Percentiles rank a stretch among this genome's conserved stretches.
phyloP scores from a whole-genome alignment of 2,797 vertebrate genomes.

The Myripristis murdjan region DNA sequence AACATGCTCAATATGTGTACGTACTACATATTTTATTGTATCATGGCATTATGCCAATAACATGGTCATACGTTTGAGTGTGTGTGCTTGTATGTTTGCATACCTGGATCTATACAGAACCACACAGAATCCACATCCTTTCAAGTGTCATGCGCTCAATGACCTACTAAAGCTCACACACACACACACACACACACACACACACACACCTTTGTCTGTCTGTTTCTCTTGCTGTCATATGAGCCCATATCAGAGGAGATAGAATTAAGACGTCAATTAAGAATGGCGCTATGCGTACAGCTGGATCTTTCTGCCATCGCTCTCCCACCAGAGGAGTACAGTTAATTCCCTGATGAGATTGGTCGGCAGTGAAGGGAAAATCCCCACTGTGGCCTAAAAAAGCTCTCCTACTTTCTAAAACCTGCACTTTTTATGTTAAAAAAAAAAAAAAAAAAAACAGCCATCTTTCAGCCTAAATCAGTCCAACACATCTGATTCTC shows the following conservation, averaged over 20 bases:
- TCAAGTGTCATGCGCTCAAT: too few relatives aligned
- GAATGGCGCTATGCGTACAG: not conserved
- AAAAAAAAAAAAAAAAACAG: constrained; percentile 8
- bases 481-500: too few relatives aligned
- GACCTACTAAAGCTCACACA: too few relatives aligned
- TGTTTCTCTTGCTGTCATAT: not conserved
- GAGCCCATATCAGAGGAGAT: constrained; percentile 2
- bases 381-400: constrained; percentile 26
- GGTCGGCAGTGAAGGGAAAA: constrained; percentile 13
- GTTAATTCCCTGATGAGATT: constrained; percentile 24
- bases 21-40: too few relatives aligned
- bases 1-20: too few relatives aligned
- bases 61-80: too few relatives aligned
- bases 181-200: too few relatives aligned
- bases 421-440: not conserved
- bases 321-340: constrained; percentile 22
- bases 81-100: too few relatives aligned
- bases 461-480: not conserved
- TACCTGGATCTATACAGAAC: too few relatives aligned
- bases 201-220: not conserved
- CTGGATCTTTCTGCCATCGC: not conserved
- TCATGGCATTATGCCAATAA: too few relatives aligned
- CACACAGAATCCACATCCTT: too few relatives aligned
- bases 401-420: constrained; percentile 17
- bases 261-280: constrained; percentile 7